These are phyloP conservation scores for Pheosia tremula DNA, from an alignment of 2,888 invertebrate genomes.

Conservation along the genomic window DNA sequence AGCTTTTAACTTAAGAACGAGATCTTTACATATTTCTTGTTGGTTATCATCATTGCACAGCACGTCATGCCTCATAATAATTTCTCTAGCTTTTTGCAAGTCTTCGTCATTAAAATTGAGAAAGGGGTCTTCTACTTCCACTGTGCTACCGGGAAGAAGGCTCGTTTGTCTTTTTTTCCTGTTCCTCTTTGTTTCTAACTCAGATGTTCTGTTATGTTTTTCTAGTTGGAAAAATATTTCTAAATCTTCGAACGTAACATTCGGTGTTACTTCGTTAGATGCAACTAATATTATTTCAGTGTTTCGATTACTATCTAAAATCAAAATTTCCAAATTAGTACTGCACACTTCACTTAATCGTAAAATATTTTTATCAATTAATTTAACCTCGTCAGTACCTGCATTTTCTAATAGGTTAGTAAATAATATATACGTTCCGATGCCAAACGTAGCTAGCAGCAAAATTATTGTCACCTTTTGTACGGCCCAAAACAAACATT, in stretches of 20 bases:
- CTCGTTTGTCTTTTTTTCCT: conserved; percentile 50
- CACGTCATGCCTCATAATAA: conserved; percentile 61
- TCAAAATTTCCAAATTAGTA: background rate
- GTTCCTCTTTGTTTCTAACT: conserved; percentile 38
- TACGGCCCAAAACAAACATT: conserved; percentile 52
- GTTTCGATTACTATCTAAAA: conserved; percentile 49
- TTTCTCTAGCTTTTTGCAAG: conserved; percentile 57
- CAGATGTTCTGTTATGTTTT: conserved; percentile 37
- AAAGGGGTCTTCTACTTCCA: conserved; percentile 24
- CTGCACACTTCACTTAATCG: background rate
- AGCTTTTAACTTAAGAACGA: conserved; percentile 57
- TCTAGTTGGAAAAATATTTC: conserved; percentile 54
- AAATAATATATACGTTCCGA: conserved; percentile 54
- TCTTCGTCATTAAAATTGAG: conserved; percentile 52
- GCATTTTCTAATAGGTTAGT: conserved; percentile 48
- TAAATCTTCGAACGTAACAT: conserved; percentile 53
- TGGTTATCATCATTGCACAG: conserved; percentile 58
- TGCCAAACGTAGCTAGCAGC: conserved; percentile 49
- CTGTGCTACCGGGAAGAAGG: conserved; percentile 2
- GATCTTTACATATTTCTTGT: conserved; percentile 61
- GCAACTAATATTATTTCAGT: conserved; percentile 65
- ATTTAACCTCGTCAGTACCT: conserved; percentile 41
- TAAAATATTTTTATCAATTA: background rate
- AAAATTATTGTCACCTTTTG: conserved; percentile 54
- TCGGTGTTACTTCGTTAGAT: conserved; percentile 50